Base-by-base conservation (phyloP, 2,797 vertebrate species). In the Tragelaphus eurycerus region DNA sequence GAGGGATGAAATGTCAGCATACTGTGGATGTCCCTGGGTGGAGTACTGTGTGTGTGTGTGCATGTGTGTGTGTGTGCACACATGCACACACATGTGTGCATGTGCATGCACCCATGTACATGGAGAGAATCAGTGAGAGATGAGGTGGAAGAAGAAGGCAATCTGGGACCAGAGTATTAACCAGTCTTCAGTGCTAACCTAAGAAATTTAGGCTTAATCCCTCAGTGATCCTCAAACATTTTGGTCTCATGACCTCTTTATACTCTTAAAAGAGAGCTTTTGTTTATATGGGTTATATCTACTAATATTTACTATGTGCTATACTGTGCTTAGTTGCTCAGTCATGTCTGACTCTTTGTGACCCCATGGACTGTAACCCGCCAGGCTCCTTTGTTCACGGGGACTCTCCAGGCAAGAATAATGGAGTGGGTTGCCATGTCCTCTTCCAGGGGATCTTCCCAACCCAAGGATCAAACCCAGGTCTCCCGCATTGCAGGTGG, bases 1-100 rank as follows among this genome's bases (percentile, higher is more conserved):
- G 19, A 54, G 3, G 79, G 10, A 46, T 48, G 7, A 19, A 89
- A n/a, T 60, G 52, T 46, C 5, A 59, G 43, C 8, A 83, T 19
- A 54, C 11, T 14, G 31, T 67, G 50, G 60, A 23, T 48, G 21
- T 11, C 48, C 21, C 31, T 7, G 4, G 2, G 13, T 10, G 10
- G 43, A 38, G 12, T 21, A 16, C 8, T 9, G 29, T 17, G 17
- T 31, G 50, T 50, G 52, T 23, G 38, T 15, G 6, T 6, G 21
- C 29, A 25, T 15, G 14, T 10, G 25, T 27, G 43, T 16, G 13
- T 16, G 25, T 2, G 13, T 0, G 7, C 3, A 4, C 0, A 2
- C 6, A 6, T 8, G 23, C 3, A 8, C 7, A 0, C 57, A 57
- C 23, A 59, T 1, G 15, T 31, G 29, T 19, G 9, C 15, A 14